phyloP scores from a whole-genome alignment of 37 sponge, comb jelly and placozoan species.

The Haliclona indistincta region DNA sequence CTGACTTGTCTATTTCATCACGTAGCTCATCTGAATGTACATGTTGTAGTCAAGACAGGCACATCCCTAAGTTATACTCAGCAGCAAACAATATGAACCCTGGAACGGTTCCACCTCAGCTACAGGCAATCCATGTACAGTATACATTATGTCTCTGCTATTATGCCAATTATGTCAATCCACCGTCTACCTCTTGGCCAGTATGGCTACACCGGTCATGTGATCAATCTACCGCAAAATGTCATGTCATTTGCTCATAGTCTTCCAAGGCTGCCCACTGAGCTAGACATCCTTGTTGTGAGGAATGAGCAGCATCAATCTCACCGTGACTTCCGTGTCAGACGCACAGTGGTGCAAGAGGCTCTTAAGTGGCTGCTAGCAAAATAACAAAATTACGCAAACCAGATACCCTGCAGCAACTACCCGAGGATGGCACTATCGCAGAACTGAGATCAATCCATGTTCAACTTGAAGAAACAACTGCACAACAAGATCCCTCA shows the following conservation, averaged over 20 bases:
- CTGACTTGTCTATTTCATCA: too few relatives aligned
- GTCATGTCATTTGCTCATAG: constrained; percentile 25
- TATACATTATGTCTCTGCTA: constrained; percentile 4
- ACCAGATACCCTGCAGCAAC: too few relatives aligned
- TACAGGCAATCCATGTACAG: constrained; percentile 5
- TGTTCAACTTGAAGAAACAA: neutral
- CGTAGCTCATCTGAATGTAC: too few relatives aligned
- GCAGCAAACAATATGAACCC: constrained; percentile 26
- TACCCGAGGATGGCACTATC: constrained; percentile 43
- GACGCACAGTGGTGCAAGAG: constrained; percentile 20
- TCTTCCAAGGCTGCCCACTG: constrained; percentile 24
- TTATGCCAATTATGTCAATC: constrained; percentile 52
- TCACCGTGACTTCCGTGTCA: constrained; percentile 44
- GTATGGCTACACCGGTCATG: constrained; percentile 38
- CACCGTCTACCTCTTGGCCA: constrained; percentile 27
- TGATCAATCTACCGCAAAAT: constrained; percentile 38
- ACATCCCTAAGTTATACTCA: constrained; percentile 40
- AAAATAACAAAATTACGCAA: too few relatives aligned
- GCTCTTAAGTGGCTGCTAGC: constrained; percentile 39
- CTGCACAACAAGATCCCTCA: too few relatives aligned
- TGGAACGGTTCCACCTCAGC: constrained; percentile 24
- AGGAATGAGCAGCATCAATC: constrained; percentile 14
- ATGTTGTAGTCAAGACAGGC: constrained; percentile 24
- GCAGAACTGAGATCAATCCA: neutral
- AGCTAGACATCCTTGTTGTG: constrained; percentile 24